Conservation (phyloP, 2,797 vertebrate genomes). For the Parauchenoglanis ngamensis region DNA sequence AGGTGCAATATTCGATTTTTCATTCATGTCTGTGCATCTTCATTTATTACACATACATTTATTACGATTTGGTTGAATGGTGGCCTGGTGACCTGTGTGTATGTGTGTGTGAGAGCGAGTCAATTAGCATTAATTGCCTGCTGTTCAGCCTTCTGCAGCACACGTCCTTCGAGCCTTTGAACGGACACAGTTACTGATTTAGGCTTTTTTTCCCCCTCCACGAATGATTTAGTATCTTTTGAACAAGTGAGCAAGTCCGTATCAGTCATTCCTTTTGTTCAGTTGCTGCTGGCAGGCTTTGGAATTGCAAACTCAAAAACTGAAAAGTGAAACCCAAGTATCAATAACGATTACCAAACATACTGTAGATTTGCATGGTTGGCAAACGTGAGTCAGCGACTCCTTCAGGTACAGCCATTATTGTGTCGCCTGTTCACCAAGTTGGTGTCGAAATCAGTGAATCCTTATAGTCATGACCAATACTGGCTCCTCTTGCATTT, state of each 20-base stretch:
- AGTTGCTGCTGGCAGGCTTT: no score
- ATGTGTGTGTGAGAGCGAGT: neutral
- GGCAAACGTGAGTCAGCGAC: neutral
- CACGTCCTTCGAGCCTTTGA: neutral
- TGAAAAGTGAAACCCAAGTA: neutral
- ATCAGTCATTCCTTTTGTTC: neutral
- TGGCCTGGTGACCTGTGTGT: neutral
- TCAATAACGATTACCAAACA: neutral
- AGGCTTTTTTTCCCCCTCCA: neutral
- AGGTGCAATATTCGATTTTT: neutral
- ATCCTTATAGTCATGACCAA: neutral
- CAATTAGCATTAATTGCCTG: slow-evolving; percentile 29
- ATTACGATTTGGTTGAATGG: neutral
- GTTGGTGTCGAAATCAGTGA: neutral
- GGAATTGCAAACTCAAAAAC: neutral
- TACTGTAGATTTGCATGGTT: neutral
- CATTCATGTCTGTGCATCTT: neutral
- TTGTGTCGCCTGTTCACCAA: neutral
- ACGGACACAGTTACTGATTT: neutral
- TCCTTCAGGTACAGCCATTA: neutral
- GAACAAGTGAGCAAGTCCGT: neutral
- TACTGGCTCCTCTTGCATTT: neutral
- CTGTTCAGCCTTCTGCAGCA: slow-evolving; percentile 15
- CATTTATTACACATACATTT: slow-evolving; percentile 18
- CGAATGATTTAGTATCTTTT: neutral